phyloP scores from a whole-genome alignment of 2,797 vertebrate genomes.

The Leucoraja ocellata region DNA sequence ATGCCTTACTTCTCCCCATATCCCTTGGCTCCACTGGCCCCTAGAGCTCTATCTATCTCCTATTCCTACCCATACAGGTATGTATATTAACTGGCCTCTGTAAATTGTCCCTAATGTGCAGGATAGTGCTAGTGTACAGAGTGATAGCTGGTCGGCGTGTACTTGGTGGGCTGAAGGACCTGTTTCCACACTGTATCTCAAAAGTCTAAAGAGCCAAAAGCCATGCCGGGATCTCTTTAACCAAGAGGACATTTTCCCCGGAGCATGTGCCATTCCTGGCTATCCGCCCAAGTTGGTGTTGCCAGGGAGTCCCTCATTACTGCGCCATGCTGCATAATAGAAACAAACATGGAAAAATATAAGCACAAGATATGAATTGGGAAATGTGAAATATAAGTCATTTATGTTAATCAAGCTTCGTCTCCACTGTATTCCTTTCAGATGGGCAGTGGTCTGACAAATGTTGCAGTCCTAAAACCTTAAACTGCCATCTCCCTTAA shows the following conservation, averaged over 20 bases:
- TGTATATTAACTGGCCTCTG: too few relatives aligned
- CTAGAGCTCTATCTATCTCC: too few relatives aligned
- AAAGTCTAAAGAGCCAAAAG: not conserved
- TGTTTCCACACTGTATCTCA: too few relatives aligned
- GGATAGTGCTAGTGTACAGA: too few relatives aligned
- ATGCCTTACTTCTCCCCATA: too few relatives aligned
- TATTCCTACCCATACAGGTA: too few relatives aligned
- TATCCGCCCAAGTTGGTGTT: not conserved
- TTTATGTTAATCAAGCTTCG: not conserved
- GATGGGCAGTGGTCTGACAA: not conserved
- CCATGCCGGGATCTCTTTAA: not conserved
- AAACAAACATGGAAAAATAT: not conserved
- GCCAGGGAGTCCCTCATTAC: not conserved
- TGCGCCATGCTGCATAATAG: not conserved
- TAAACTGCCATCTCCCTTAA: not conserved
- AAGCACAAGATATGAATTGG: not conserved
- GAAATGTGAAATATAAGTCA: not conserved
- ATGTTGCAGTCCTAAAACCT: not conserved
- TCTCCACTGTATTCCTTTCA: not conserved
- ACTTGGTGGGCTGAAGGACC: too few relatives aligned
- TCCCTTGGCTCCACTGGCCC: too few relatives aligned
- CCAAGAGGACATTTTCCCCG: not conserved
- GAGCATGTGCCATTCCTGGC: not conserved
- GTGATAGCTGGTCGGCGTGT: too few relatives aligned
- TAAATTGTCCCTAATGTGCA: too few relatives aligned